A percentile compares a stretch with the other conserved stretches of the same genome.
Conservation (phyloP, 2,888 invertebrate genomes). For the Andrena trimmerana region DNA sequence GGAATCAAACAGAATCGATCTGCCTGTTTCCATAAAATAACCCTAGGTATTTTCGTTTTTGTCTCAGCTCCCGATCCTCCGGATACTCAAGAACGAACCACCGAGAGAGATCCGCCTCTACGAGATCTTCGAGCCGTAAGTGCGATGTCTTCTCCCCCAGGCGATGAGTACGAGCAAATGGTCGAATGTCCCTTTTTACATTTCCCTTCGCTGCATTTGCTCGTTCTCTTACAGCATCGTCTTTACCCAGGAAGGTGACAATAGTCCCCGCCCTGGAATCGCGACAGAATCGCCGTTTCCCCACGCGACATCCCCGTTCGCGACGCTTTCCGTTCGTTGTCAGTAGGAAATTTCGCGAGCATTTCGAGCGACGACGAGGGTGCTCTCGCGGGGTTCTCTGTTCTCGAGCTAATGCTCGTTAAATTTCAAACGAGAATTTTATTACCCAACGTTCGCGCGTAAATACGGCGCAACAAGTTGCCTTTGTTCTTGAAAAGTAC, state of each 20-base stretch:
- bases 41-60: not conserved
- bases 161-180: conserved; percentile 6
- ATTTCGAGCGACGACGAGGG: not conserved
- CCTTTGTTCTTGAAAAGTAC: conserved; percentile 31
- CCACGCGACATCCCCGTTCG: conserved; percentile 1
- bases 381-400: not conserved
- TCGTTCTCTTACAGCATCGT: not conserved
- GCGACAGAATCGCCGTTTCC: conserved; percentile 16
- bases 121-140: conserved; percentile 10
- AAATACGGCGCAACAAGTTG: conserved; percentile 49
- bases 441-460: not conserved
- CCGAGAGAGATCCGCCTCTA: conserved; percentile 17
- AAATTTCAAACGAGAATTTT: conserved; percentile 28
- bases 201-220: not conserved
- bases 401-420: conserved; percentile 9
- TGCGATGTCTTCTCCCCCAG: not conserved
- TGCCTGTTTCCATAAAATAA: not conserved
- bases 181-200: not conserved
- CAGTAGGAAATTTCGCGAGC: not conserved
- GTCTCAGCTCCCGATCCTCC: not conserved
- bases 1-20: not conserved
- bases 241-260: not conserved
- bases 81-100: not conserved
- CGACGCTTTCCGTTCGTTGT: not conserved
- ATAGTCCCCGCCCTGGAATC: not conserved